Percentiles rank a stretch among this genome's conserved stretches.
Conservation (phyloP, 1,140 invertebrate species). For the Lerema accius region DNA sequence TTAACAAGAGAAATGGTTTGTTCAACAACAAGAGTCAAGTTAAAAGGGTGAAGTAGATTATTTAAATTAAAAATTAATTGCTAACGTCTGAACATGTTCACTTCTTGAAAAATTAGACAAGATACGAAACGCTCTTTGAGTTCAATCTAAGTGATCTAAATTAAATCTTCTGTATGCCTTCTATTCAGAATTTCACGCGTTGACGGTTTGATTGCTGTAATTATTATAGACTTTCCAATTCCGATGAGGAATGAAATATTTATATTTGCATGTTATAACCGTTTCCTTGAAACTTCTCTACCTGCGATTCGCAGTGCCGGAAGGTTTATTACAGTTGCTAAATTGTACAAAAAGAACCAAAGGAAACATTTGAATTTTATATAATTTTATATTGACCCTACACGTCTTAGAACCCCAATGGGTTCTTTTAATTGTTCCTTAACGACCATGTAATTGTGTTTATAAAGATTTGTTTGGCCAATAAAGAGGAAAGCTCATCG, state of each 20-base stretch:
- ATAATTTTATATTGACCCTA: constrained; percentile 37
- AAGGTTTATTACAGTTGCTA: constrained; percentile 31
- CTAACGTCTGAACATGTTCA: background rate
- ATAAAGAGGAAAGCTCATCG: constrained; percentile 61
- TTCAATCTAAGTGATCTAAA: constrained; percentile 18
- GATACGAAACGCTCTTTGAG: constrained; percentile 4
- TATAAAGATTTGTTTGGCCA: constrained; percentile 74
- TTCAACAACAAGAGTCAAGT: constrained; percentile 16
- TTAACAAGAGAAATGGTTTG: constrained; percentile 13
- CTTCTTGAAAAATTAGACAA: constrained; percentile 12
- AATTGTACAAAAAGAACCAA: constrained; percentile 35
- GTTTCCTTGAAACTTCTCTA: constrained; percentile 30
- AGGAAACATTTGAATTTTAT: constrained; percentile 25
- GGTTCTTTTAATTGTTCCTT: constrained; percentile 63
- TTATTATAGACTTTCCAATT: constrained; percentile 25
- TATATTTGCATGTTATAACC: constrained; percentile 21
- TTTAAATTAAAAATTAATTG: background rate
- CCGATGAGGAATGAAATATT: constrained; percentile 8
- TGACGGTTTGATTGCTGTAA: constrained; percentile 11
- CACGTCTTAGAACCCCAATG: constrained; percentile 43
- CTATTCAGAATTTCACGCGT: background rate
- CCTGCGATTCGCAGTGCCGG: constrained; percentile 22
- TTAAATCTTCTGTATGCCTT: constrained; percentile 4
- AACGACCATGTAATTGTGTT: constrained; percentile 74
- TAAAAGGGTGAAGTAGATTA: background rate